Conservation (phyloP, 2,797 vertebrate species). For the Syngnathus acus region DNA sequence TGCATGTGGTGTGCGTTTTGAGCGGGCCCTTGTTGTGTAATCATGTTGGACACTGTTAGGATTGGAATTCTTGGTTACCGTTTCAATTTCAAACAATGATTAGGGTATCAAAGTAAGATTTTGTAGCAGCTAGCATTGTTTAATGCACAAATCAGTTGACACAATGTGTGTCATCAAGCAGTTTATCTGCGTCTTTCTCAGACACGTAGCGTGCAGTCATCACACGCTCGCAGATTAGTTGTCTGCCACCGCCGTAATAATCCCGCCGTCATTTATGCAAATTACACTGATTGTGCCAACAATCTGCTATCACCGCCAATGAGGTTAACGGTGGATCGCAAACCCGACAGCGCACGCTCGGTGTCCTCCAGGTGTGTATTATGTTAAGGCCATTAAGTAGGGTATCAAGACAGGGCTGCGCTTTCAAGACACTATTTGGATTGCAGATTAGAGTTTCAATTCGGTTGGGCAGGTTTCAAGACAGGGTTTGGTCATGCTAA, state of each 20-base stretch:
- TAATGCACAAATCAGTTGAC: too few species aligned
- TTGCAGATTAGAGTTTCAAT: not conserved
- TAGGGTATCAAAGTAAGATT: too few species aligned
- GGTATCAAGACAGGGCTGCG: not conserved
- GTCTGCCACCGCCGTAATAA: slow-evolving; percentile 33
- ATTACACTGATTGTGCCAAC: slow-evolving; percentile 51
- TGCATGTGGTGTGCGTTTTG: not conserved
- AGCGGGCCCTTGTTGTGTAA: not conserved
- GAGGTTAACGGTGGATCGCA: slow-evolving; percentile 43
- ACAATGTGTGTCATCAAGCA: too few species aligned
- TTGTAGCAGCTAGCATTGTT: too few species aligned
- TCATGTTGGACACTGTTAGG: too few species aligned
- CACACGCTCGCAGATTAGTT: slow-evolving; percentile 50
- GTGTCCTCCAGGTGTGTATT: slow-evolving; percentile 40
- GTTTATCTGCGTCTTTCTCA: slow-evolving; percentile 47
- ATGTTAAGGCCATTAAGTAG: not conserved
- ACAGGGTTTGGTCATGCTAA: not conserved
- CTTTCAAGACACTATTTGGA: not conserved
- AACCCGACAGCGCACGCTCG: slow-evolving; percentile 33
- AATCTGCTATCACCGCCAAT: slow-evolving; percentile 49
- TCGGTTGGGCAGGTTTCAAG: not conserved
- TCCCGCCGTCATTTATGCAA: slow-evolving; percentile 52
- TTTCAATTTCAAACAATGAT: too few species aligned
- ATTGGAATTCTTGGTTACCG: too few species aligned
- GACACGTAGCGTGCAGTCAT: slow-evolving; percentile 36